Conservation (phyloP, 1,140 invertebrate genomes). For the Drosophila repletoides region DNA sequence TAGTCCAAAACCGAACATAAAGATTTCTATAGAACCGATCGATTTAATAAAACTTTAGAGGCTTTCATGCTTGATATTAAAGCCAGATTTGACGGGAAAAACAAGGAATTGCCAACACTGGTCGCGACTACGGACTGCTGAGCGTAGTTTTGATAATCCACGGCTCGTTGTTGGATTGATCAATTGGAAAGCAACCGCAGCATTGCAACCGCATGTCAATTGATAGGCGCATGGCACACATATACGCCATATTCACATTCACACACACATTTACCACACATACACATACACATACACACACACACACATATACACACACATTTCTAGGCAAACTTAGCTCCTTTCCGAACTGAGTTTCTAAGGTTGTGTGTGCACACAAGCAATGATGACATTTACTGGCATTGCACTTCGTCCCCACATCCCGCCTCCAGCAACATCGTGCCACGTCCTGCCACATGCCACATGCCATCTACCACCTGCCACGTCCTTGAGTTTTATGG, state of each 20-base stretch:
- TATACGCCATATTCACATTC: not conserved
- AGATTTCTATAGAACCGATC: no score
- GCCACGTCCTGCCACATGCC: conserved; percentile 9
- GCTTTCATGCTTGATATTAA: no score
- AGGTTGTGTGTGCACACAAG: conserved; percentile 24
- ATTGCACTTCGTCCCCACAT: not conserved
- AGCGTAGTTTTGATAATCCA: conserved; percentile 41
- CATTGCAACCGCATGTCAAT: conserved; percentile 36
- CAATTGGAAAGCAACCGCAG: conserved; percentile 47
- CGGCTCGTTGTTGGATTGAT: conserved; percentile 47
- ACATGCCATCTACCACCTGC: conserved; percentile 21
- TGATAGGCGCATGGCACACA: conserved; percentile 19
- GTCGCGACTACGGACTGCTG: conserved; percentile 3
- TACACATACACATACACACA: conserved; percentile 1
- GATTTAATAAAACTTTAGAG: no score
- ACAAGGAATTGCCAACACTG: no score
- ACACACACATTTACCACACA: not conserved
- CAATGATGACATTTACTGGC: conserved; percentile 58
- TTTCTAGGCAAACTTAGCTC: not conserved
- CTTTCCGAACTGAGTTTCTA: conserved; percentile 8
- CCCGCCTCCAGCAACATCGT: not conserved
- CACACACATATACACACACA: not conserved
- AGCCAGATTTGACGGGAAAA: no score
- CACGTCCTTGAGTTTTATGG: conserved; percentile 64
- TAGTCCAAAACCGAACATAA: no score